Conservation (phyloP, 2,888 invertebrate species). For the Ectemnius cavifrons region DNA sequence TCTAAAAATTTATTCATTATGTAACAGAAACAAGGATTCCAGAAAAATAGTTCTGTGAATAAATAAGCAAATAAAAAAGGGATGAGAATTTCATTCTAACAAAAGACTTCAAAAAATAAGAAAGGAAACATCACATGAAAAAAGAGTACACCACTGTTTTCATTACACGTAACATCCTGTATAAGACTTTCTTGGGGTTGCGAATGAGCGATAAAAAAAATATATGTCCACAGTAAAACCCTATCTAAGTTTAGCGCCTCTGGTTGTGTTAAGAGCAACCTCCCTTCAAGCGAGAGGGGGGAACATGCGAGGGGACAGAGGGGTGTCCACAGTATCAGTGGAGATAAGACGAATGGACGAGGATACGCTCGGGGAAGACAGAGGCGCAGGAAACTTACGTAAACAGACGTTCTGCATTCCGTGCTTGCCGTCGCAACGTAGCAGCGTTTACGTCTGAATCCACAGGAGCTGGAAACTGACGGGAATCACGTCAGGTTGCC, state of each 20-base stretch:
- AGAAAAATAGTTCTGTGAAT: conserved; percentile 22
- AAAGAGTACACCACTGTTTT: too few relatives aligned
- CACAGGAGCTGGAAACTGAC: conserved; percentile 39
- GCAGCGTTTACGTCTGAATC: conserved; percentile 47
- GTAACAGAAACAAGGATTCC: neutral
- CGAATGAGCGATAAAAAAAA: too few relatives aligned
- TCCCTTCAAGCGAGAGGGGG: too few relatives aligned
- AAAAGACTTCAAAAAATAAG: too few relatives aligned
- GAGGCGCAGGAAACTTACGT: conserved; percentile 23
- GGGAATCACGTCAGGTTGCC: conserved; percentile 29
- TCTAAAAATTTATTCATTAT: neutral
- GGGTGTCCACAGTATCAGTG: neutral
- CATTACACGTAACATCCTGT: too few relatives aligned
- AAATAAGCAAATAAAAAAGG: conserved; percentile 22
- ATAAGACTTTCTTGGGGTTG: too few relatives aligned
- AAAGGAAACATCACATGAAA: too few relatives aligned
- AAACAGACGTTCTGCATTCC: conserved; percentile 58
- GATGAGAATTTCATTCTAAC: too few relatives aligned
- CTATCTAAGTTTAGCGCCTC: too few relatives aligned
- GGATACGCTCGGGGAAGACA: conserved; percentile 1
- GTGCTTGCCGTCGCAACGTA: conserved; percentile 11
- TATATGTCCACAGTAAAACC: too few relatives aligned
- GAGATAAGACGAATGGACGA: conserved; percentile 1
- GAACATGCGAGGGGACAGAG: too few relatives aligned
- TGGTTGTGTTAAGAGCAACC: too few relatives aligned